A percentile compares a stretch with the other conserved stretches of the same genome.
Evolutionary conservation across 1,140 invertebrate genomes (phyloP).

Genomic region (Drosophila seguyi): DNA sequence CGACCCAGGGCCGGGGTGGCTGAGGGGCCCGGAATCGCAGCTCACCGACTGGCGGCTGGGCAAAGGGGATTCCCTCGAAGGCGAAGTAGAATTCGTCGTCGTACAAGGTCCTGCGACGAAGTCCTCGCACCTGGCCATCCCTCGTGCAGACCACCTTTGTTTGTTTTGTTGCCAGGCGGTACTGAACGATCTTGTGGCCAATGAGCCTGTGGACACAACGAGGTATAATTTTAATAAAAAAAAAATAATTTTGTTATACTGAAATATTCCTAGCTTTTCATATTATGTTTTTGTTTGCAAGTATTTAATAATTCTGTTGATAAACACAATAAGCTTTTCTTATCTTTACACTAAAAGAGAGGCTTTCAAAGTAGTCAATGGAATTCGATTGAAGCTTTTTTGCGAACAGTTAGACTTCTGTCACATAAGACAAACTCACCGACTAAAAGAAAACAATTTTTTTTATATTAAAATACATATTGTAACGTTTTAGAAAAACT

Average conservation of each 20-base stretch:
- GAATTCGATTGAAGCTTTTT: neutral
- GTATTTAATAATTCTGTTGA: neutral
- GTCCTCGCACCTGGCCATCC: conserved; percentile 59
- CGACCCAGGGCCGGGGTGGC: conserved; percentile 86
- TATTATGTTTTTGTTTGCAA: neutral
- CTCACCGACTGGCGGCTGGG: conserved; percentile 88
- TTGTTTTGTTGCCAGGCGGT: conserved; percentile 57
- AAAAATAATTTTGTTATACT: too few relatives aligned
- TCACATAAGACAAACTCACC: neutral
- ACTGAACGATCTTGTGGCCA: conserved; percentile 67
- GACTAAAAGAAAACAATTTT: neutral
- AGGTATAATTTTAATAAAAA: neutral
- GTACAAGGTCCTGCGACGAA: conserved; percentile 63
- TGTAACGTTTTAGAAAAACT: too few relatives aligned
- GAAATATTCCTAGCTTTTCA: neutral
- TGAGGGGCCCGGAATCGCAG: conserved; percentile 88
- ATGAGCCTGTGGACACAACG: conserved; percentile 40
- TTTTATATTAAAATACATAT: neutral
- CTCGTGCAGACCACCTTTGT: conserved; percentile 49
- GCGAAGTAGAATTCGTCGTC: conserved; percentile 73
- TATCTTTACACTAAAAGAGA: conserved; percentile 37
- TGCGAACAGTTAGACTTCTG: neutral
- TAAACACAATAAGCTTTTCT: conserved; percentile 27
- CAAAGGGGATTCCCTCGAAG: conserved; percentile 88
- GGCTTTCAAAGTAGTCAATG: conserved; percentile 2